These are phyloP conservation scores for Pseudococcus jackbeardsleyi DNA, from an alignment of 2,888 invertebrate genomes.

Conservation along the genomic window DNA sequence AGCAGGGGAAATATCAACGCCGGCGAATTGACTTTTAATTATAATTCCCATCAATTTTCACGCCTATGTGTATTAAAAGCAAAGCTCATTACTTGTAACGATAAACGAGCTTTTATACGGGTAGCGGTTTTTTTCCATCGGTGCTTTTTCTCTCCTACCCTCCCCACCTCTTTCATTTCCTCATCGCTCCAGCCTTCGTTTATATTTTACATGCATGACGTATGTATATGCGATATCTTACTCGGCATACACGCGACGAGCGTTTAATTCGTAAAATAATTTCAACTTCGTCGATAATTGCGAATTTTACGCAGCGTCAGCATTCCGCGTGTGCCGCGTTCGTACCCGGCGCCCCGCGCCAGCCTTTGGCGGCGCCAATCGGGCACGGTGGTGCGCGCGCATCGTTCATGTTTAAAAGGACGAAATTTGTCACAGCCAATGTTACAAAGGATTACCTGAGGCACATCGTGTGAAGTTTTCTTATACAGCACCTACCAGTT, in stretches of 20 bases:
- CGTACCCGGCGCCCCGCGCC: neutral
- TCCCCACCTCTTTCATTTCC: too few relatives aligned
- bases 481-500: slow-evolving; percentile 61
- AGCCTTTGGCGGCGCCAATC: slow-evolving; percentile 1
- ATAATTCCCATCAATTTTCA: neutral
- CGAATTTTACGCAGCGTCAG: slow-evolving; percentile 9
- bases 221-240: neutral
- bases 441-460: slow-evolving; percentile 63
- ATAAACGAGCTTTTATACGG: neutral
- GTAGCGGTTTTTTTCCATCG: neutral
- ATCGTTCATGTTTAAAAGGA: slow-evolving; percentile 56
- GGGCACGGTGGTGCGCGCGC: slow-evolving; percentile 54
- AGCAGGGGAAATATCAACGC: neutral
- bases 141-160: neutral
- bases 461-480: slow-evolving; percentile 63
- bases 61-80: neutral
- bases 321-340: neutral
- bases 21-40: slow-evolving; percentile 10
- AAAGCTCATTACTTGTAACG: neutral
- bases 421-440: slow-evolving; percentile 64
- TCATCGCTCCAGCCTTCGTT: too few relatives aligned
- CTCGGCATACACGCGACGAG: neutral
- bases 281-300: slow-evolving; percentile 54
- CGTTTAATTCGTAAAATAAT: slow-evolving; percentile 12
- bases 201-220: neutral